These are phyloP conservation scores for Hoplias malabaricus DNA, from an alignment of 2,113 vertebrate species.

Conservation along the genomic window DNA sequence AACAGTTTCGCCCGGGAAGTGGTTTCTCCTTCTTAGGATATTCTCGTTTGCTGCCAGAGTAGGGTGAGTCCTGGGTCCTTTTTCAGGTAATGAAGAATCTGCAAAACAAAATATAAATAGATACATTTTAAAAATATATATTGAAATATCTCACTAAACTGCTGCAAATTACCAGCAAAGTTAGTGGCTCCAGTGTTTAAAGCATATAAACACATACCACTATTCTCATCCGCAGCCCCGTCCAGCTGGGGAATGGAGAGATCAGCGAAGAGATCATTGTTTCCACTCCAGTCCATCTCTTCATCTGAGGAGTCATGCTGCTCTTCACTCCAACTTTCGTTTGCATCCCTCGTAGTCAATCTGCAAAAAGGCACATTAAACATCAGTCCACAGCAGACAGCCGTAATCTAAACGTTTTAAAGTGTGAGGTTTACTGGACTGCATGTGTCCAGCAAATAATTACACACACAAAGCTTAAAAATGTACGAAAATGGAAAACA, in stretches of 20 bases:
- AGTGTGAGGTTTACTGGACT: too few relatives aligned
- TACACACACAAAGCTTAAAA: too few relatives aligned
- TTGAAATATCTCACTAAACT: too few relatives aligned
- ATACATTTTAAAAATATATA: background rate
- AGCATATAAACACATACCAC: constrained; percentile 75
- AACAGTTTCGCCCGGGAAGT: constrained; percentile 86
- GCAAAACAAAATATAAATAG: constrained; percentile 48
- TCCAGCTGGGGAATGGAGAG: constrained; percentile 96
- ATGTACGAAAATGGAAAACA: background rate
- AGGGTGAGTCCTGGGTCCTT: constrained; percentile 88
- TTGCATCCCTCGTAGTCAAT: constrained; percentile 71
- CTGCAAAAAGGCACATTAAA: constrained; percentile 58
- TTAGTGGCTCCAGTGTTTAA: background rate
- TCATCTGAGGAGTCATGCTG: constrained; percentile 88
- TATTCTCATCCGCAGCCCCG: constrained; percentile 95
- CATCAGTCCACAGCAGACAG: too few relatives aligned
- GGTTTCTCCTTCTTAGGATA: constrained; percentile 84
- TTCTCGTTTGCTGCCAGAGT: constrained; percentile 88
- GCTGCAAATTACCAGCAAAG: background rate
- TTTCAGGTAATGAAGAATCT: constrained; percentile 95
- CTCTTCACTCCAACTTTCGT: constrained; percentile 82
- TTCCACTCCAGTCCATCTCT: constrained; percentile 92
- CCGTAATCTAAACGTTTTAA: too few relatives aligned
- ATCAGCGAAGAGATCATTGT: constrained; percentile 78
- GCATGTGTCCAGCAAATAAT: too few relatives aligned